phyloP scores from a whole-genome alignment of 2,888 invertebrate genomes.

The Platycheirus albimanus region DNA sequence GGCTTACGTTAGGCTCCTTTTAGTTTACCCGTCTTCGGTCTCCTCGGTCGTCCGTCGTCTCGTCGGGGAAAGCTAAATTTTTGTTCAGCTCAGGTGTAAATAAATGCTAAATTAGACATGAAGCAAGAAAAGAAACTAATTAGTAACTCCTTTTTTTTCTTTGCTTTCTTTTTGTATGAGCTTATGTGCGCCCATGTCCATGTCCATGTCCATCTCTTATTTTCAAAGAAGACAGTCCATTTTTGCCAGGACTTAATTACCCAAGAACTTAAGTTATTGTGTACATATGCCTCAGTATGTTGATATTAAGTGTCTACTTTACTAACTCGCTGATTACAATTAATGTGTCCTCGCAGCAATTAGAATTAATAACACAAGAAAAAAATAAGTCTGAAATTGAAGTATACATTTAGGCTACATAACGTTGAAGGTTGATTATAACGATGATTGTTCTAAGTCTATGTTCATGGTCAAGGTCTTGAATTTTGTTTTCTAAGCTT shows the following conservation, averaged over 20 bases:
- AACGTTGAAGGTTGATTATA: no score
- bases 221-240: background rate
- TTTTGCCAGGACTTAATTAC: background rate
- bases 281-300: background rate
- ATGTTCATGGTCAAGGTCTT: no score
- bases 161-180: background rate
- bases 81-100: slow-evolving; percentile 68
- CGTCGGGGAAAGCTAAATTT: slow-evolving; percentile 39
- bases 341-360: no score
- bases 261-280: background rate
- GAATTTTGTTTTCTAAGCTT: no score
- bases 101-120: slow-evolving; percentile 64
- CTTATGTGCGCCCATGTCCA: background rate
- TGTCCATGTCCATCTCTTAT: no score
- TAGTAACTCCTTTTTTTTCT: slow-evolving; percentile 13
- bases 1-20: slow-evolving; percentile 5
- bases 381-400: no score
- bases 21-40: no score
- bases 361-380: no score
- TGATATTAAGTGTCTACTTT: slow-evolving; percentile 13
- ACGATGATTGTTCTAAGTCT: no score
- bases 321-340: no score
- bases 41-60: no score
- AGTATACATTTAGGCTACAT: no score
- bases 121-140: slow-evolving; percentile 34